A percentile compares a stretch with the other conserved stretches of the same genome.
phyloP scores from a whole-genome alignment of 2,113 vertebrate species.

The Tyto alba region DNA sequence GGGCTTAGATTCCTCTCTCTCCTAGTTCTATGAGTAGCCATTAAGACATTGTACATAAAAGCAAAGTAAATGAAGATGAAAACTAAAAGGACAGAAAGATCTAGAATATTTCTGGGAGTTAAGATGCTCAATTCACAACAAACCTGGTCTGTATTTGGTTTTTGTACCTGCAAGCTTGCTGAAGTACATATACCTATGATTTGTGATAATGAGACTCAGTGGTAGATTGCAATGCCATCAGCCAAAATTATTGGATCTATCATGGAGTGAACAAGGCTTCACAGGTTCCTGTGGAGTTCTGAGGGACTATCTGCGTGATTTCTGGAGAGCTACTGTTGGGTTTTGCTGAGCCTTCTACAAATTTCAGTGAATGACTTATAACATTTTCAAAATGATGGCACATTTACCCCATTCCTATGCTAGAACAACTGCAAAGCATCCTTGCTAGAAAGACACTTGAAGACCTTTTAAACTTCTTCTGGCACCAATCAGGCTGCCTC shows the following conservation, averaged over 20 bases:
- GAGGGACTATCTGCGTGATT: neutral
- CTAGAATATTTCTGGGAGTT: neutral
- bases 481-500: neutral
- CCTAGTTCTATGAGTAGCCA: neutral
- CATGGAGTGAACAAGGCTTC: neutral
- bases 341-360: neutral
- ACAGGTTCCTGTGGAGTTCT: neutral
- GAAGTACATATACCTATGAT: neutral
- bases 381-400: neutral
- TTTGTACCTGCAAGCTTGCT: neutral
- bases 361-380: neutral
- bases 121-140: neutral
- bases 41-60: neutral
- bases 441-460: neutral
- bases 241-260: constrained; percentile 23
- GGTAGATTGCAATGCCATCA: constrained; percentile 24
- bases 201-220: neutral
- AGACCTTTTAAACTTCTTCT: neutral
- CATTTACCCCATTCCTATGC: neutral
- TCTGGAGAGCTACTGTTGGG: neutral
- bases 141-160: neutral
- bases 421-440: neutral
- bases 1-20: neutral
- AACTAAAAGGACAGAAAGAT: neutral
- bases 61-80: neutral